Evolutionary conservation across 2,888 invertebrate species (phyloP), one percentile per base, ranked within the genome.

Genomic region (Dioctria linearis): DNA sequence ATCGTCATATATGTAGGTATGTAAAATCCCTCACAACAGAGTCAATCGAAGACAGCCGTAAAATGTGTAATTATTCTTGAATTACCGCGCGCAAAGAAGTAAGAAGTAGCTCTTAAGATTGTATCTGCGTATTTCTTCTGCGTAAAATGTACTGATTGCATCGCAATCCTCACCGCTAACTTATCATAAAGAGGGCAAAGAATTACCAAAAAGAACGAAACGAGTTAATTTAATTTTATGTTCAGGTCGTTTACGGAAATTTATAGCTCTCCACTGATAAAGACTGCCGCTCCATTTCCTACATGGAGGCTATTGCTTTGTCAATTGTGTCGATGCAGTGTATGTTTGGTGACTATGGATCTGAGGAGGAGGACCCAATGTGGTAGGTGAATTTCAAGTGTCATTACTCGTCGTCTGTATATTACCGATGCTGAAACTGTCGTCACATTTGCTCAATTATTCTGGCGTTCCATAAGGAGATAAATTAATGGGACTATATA

Each of bases 181-280:
- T 25, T 25, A 25, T n/a, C 63, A 42, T 11, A 46, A 63, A 46
- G 49, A 49, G 11, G 40, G 46, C 25, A 42, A 13, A 46, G 76
- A 63, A 76, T 76, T 76, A 76, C 76, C 76, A 63, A 76, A 76
- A 76, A 76, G 63, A 61, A 49, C 76, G 57, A 76, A 76, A 76
- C 76, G 76, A 76, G 76, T 76, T 76, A 76, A 76, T 76, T 76
- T 76, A 76, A 76, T 76, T 76, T 76, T 76, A 76, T 76, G 76
- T 76, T 75, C 76, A 49, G 57, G 76, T 76, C 76, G 76, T 76
- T 76, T 76, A 49, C 54, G 61, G 49, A 37, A 76, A 76, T 76
- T 76, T 76, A 76, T 76, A 49, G 39, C 25, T n/a, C 76, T 63
- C 63, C 76, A 42, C 46, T 59, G 57, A 6, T 25, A 57, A 13